Evolutionary conservation across 2,888 invertebrate species (phyloP), one percentile per base, ranked within the genome.

Genomic region (Mimas tiliae): DNA sequence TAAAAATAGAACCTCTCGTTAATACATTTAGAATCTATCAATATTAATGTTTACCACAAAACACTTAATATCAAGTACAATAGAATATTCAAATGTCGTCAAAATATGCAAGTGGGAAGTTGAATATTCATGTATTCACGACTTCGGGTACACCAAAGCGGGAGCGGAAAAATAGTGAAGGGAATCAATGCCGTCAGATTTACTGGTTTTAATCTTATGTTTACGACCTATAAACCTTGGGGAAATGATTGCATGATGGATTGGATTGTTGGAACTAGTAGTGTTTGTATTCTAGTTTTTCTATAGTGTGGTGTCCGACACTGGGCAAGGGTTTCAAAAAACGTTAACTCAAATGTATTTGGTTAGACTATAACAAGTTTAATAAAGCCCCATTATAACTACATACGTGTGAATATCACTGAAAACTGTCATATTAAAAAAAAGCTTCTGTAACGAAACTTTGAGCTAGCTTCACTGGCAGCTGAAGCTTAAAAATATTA

Each of bases 171-270:
- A 58, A 58, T 12, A 19, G 58, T 58, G 19, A 55, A 34, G n/a
- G 34, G 38, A 34, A 58, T 58, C 58, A 19, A 58, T 81, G 79
- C 80, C 77, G 74, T 69, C 76, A 79, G 84, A 83, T 81, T 80
- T 82, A 80, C 79, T 80, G 11, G 58, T 11, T 58, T 58, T 58
- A 58, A 58, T 42, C 34, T 38, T 42, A 38, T 42, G 58, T 58
- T 58, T 58, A 58, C 19, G 16, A 58, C 16, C 16, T 19, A 16
- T 58, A 11, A 38, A 58, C 58, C n/a, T 42, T 19, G 58, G 9
- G 19, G n/a, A 2, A 0, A 9, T 16, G 38, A 9, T 38, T 9
- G 8, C 38, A 38, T 38, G 38, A 33, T 52, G 7, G 27, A 33
- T 52, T 14, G 33, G 52, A 11, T 27, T 51, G 12, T 51, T 2